These are phyloP conservation scores for Eurystomus glaucurus DNA, from an alignment of 2,797 vertebrate species.

Conservation along the genomic window DNA sequence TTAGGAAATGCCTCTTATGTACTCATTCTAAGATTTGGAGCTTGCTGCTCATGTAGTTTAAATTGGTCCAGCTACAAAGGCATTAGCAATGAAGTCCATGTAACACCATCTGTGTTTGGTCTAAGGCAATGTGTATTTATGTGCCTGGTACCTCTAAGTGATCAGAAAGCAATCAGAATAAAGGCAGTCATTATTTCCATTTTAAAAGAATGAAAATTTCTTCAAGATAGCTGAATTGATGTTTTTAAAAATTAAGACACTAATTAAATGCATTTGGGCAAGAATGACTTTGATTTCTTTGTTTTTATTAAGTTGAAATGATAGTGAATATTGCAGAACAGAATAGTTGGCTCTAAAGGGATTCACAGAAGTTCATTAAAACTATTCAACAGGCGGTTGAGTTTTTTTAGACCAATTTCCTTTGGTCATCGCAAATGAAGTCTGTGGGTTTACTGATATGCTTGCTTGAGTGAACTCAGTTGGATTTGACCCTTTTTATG, in stretches of 20 bases:
- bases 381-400: neutral
- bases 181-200: neutral
- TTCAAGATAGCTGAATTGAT: neutral
- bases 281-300: neutral
- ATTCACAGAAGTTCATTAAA: neutral
- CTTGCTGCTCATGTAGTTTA: neutral
- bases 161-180: neutral
- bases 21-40: neutral
- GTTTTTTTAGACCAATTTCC: neutral
- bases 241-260: neutral
- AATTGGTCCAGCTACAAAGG: neutral
- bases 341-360: neutral
- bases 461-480: neutral
- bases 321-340: neutral
- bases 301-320: neutral
- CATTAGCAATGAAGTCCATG: neutral
- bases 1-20: neutral
- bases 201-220: neutral
- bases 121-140: neutral
- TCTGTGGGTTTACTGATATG: neutral
- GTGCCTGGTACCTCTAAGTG: neutral
- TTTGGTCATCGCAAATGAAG: neutral
- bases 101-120: neutral
- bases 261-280: neutral
- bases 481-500: conserved; percentile 12